phyloP scores from a whole-genome alignment of 2,797 vertebrate genomes.

The Spinus olivaceus region DNA sequence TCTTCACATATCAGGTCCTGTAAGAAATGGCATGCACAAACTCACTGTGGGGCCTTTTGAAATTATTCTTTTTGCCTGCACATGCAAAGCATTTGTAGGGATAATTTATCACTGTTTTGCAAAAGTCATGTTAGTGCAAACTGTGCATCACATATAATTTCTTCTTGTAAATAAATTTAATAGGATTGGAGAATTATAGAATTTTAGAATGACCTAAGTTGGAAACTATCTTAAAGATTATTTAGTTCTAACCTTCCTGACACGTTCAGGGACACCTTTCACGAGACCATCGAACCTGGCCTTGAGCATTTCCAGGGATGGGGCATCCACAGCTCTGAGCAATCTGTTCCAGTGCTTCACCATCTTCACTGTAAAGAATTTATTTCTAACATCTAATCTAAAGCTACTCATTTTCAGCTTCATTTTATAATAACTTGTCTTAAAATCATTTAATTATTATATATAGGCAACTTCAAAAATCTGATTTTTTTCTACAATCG shows the following conservation, averaged over 20 bases:
- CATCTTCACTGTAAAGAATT: neutral
- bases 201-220: neutral
- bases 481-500: neutral
- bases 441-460: neutral
- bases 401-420: neutral
- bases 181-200: neutral
- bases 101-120: neutral
- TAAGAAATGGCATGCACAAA: neutral
- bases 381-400: neutral
- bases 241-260: neutral
- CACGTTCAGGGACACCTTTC: neutral
- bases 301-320: rapidly evolving
- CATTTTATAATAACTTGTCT: neutral
- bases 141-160: neutral
- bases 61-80: neutral
- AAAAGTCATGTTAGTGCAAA: neutral
- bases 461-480: neutral
- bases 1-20: neutral
- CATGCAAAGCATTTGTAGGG: neutral
- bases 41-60: neutral
- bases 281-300: neutral
- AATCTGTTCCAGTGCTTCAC: neutral
- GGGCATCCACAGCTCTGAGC: neutral
- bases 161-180: neutral
- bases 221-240: neutral